Percentiles rank a stretch among this genome's conserved stretches.
Conservation (phyloP, 2,888 invertebrate genomes). For the Candidula unifasciata region DNA sequence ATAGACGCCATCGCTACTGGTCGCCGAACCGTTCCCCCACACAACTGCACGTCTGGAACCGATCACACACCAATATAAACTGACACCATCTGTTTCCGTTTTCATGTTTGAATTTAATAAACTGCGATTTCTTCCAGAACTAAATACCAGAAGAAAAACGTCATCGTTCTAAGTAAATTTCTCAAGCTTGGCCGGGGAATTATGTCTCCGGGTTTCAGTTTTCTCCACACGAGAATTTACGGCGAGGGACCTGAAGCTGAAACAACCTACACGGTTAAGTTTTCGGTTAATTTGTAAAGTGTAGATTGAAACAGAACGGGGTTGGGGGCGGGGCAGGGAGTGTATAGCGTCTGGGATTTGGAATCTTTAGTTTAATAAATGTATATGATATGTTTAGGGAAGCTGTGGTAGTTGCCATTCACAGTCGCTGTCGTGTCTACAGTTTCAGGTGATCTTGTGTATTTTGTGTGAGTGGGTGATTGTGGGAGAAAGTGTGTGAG, state of each 20-base stretch:
- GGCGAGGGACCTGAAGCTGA: background rate
- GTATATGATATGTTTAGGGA: background rate
- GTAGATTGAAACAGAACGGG: background rate
- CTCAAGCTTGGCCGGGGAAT: constrained; percentile 11
- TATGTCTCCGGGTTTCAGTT: constrained; percentile 21
- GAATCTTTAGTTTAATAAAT: background rate
- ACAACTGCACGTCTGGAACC: background rate
- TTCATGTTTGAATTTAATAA: constrained; percentile 17
- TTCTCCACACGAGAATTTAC: background rate
- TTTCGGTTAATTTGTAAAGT: background rate
- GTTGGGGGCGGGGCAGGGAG: too few relatives aligned
- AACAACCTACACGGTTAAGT: background rate
- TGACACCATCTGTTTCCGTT: constrained; percentile 15
- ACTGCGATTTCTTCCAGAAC: constrained; percentile 21
- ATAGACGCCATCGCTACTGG: too few relatives aligned
- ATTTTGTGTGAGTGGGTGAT: too few relatives aligned
- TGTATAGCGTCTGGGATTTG: background rate
- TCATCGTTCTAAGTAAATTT: constrained; percentile 20
- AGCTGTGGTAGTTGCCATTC: too few relatives aligned
- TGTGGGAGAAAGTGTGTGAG: too few relatives aligned
- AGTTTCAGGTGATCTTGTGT: too few relatives aligned
- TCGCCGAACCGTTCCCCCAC: too few relatives aligned
- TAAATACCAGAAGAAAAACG: background rate
- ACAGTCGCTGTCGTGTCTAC: too few relatives aligned
- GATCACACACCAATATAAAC: background rate